Evolutionary conservation across 2,113 vertebrate species (phyloP).

Genomic region (Chloroceryle aenea): DNA sequence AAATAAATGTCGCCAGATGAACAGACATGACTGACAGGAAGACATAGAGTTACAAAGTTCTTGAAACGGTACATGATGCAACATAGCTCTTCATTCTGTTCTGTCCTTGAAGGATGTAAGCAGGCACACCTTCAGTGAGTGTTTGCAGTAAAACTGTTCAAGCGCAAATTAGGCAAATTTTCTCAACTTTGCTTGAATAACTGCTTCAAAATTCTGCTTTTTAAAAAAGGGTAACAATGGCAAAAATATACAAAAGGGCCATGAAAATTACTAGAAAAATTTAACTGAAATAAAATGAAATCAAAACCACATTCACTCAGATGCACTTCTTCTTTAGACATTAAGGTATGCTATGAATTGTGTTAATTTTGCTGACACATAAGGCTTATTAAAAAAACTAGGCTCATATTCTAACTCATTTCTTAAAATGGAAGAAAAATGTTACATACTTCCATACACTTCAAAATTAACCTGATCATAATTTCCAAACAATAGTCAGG

Average conservation of each 20-base stretch:
- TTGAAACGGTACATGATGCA: background rate
- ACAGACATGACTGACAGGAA: background rate
- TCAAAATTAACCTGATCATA: background rate
- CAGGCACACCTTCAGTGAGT: background rate
- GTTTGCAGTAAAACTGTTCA: background rate
- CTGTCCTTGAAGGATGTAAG: background rate
- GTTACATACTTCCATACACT: background rate
- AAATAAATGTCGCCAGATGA: background rate
- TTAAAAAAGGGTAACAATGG: background rate
- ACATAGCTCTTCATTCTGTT: background rate
- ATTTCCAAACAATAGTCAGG: background rate
- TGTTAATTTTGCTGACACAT: background rate
- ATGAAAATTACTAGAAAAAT: background rate
- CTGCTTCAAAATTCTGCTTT: background rate
- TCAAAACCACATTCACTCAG: background rate
- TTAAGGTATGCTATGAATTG: background rate
- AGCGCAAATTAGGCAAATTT: background rate
- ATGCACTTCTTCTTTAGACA: background rate
- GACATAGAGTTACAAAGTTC: background rate
- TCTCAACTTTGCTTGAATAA: background rate
- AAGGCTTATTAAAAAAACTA: background rate
- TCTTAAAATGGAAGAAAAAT: background rate
- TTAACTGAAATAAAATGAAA: background rate
- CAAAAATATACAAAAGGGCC: background rate
- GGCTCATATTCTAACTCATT: background rate